Conservation (phyloP, 2,888 invertebrate genomes). For the Nyleta sp. region DNA sequence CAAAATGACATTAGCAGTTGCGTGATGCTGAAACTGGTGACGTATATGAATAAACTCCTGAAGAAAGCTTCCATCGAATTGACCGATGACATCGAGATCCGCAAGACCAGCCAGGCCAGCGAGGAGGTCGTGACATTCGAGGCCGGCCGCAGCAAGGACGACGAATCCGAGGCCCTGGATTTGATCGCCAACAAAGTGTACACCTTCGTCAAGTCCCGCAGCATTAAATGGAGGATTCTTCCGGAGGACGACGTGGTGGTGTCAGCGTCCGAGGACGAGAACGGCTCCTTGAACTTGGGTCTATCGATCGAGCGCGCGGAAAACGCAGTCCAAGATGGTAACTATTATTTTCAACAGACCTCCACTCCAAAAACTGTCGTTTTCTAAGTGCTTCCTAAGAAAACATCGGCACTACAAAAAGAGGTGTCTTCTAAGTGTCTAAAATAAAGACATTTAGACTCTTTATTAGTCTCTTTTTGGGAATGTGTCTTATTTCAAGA, state of each 20-base stretch:
- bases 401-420: too few species aligned
- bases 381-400: too few species aligned
- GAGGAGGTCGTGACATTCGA: constrained; percentile 86
- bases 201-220: constrained; percentile 89
- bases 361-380: too few species aligned
- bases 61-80: constrained; percentile 91
- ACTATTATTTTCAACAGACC: constrained; percentile 65
- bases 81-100: constrained; percentile 90
- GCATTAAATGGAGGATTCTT: constrained; percentile 90
- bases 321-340: constrained; percentile 81
- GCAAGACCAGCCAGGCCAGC: constrained; percentile 84
- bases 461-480: too few species aligned
- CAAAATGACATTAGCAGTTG: constrained; percentile 91
- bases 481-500: too few species aligned
- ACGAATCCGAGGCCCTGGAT: constrained; percentile 85
- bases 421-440: too few species aligned
- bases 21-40: constrained; percentile 91
- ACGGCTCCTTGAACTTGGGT: constrained; percentile 88
- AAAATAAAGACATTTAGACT: too few species aligned
- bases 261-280: constrained; percentile 87
- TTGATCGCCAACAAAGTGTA: constrained; percentile 90
- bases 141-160: constrained; percentile 84
- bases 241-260: constrained; percentile 91
- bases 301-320: constrained; percentile 88
- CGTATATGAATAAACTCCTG: constrained; percentile 91